These are phyloP conservation scores for Brienomyrus brachyistius DNA, from an alignment of 2,113 vertebrate species.

Conservation along the genomic window DNA sequence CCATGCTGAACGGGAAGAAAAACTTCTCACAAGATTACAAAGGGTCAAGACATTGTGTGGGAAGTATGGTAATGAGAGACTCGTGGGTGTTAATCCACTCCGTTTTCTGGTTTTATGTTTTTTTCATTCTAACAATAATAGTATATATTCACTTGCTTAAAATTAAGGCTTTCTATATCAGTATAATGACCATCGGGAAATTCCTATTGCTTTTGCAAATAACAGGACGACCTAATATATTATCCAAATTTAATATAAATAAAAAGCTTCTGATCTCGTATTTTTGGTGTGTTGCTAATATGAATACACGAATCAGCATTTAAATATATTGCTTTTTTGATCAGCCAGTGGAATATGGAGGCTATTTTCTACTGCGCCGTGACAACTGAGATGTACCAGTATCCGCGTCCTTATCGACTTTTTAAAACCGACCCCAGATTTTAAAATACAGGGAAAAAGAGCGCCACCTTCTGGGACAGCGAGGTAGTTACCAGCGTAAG, in stretches of 20 bases:
- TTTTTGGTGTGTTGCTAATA: background rate
- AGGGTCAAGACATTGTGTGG: background rate
- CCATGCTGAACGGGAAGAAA: background rate
- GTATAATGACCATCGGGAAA: background rate
- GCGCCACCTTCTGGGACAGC: background rate
- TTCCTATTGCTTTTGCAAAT: background rate
- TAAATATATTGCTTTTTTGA: background rate
- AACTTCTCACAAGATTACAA: constrained; percentile 8
- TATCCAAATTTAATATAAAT: background rate
- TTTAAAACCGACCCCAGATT: background rate
- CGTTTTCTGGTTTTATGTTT: background rate
- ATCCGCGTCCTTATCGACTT: background rate
- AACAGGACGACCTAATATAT: background rate
- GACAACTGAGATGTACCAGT: background rate
- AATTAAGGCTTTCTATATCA: no score
- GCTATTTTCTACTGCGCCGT: background rate
- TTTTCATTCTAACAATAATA: background rate
- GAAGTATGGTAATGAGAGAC: constrained; percentile 10
- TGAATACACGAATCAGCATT: background rate
- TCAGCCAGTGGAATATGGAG: background rate
- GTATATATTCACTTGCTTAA: background rate
- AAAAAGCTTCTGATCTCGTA: background rate
- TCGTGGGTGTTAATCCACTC: constrained; percentile 4
- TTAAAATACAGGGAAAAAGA: background rate
- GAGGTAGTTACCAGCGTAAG: background rate